Conservation (phyloP, 2,113 vertebrate species). For the Phalacrocorax pelagicus region DNA sequence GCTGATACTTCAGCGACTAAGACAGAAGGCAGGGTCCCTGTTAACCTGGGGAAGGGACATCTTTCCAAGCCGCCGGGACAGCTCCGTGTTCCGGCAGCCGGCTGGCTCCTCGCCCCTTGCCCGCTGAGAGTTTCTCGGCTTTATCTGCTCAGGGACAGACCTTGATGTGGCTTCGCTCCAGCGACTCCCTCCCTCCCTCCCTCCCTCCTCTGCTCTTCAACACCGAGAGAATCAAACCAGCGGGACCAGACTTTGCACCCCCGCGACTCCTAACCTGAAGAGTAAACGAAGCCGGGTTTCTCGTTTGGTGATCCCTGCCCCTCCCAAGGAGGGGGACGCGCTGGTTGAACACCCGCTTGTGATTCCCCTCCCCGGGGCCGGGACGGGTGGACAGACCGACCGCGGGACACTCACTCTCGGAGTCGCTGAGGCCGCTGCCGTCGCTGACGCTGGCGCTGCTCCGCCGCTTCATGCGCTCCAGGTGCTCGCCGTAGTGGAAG, state of each 20-base stretch:
- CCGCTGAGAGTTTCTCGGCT: no score
- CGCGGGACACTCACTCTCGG: slow-evolving; percentile 74
- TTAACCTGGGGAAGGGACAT: fast-evolving
- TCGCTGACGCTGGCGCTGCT: slow-evolving; percentile 92
- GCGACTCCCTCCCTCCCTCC: not conserved
- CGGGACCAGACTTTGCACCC: not conserved
- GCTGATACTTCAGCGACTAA: not conserved
- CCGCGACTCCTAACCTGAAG: not conserved
- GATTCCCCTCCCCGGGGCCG: no score
- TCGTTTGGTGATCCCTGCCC: not conserved
- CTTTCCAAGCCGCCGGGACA: no score
- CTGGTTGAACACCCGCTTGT: not conserved
- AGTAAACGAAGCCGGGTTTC: fast-evolving
- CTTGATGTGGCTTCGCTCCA: no score
- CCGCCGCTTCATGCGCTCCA: slow-evolving; percentile 89
- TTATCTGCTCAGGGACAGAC: not conserved
- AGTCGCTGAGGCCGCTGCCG: slow-evolving; percentile 92
- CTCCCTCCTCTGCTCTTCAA: not conserved
- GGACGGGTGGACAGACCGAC: not conserved
- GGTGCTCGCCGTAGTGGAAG: slow-evolving; percentile 90
- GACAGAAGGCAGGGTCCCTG: fast-evolving
- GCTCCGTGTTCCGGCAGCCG: not conserved
- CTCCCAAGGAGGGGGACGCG: not conserved
- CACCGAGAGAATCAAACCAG: not conserved
- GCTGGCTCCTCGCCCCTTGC: not conserved